Conservation (phyloP, 2,113 vertebrate genomes). For the Prunella himalayana region DNA sequence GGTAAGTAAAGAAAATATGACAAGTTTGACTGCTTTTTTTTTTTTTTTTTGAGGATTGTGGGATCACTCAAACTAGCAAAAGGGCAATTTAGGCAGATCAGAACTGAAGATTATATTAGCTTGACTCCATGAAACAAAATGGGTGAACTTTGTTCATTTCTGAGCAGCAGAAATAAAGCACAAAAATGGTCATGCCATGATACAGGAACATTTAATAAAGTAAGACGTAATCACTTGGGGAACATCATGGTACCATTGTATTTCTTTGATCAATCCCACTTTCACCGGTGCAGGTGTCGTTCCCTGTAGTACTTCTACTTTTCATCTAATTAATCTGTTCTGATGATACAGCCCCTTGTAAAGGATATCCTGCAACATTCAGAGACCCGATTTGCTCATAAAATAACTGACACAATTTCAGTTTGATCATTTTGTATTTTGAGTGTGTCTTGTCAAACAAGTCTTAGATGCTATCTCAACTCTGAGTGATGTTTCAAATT, state of each 20-base stretch:
- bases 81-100: background rate
- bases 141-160: background rate
- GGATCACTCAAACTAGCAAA: background rate
- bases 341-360: background rate
- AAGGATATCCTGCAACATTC: background rate
- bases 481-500: slow-evolving; percentile 25
- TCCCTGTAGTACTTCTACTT: background rate
- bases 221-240: background rate
- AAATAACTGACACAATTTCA: slow-evolving; percentile 8
- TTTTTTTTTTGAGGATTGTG: background rate
- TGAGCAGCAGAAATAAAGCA: background rate
- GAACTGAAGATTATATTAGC: background rate
- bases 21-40: background rate
- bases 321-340: slow-evolving; percentile 9
- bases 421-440: slow-evolving; percentile 40
- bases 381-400: background rate
- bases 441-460: slow-evolving; percentile 8
- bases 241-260: background rate
- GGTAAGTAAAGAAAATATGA: background rate
- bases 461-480: background rate
- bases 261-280: background rate
- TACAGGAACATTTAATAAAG: background rate
- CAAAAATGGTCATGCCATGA: background rate
- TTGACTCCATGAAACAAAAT: background rate
- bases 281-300: background rate